These are phyloP conservation scores for Atta texana DNA, from an alignment of 1,140 invertebrate genomes.

Conservation along the genomic window DNA sequence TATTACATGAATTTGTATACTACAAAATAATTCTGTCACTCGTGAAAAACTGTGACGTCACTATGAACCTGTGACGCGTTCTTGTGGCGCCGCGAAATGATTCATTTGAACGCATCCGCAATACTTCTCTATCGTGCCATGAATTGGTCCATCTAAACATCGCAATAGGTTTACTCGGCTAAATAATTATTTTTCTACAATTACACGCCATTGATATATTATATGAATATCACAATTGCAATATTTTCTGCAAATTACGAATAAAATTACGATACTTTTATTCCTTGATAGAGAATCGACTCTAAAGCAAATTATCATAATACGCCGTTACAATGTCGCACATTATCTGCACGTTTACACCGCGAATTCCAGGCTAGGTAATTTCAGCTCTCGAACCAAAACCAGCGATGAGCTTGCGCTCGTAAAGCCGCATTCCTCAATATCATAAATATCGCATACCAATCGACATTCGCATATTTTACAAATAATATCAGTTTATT, in stretches of 20 bases:
- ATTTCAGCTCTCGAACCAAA: background rate
- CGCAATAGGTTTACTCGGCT: background rate
- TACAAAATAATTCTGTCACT: too few relatives aligned
- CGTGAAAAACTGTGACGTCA: too few relatives aligned
- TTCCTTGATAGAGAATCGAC: background rate
- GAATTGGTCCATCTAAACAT: too few relatives aligned
- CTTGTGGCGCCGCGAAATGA: too few relatives aligned
- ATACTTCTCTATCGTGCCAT: too few relatives aligned
- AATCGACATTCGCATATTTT: background rate
- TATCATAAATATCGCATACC: constrained; percentile 35
- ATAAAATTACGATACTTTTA: background rate
- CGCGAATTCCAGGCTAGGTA: constrained; percentile 13
- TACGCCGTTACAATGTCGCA: background rate
- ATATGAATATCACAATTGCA: background rate
- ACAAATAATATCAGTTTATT: constrained; percentile 15
- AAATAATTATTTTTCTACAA: background rate
- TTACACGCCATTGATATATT: background rate
- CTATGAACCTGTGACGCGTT: too few relatives aligned
- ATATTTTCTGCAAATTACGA: background rate
- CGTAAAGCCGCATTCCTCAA: constrained; percentile 33
- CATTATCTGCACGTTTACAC: constrained; percentile 22
- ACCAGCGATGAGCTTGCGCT: background rate
- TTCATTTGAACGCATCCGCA: too few relatives aligned
- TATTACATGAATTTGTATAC: too few relatives aligned
- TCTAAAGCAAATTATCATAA: constrained; percentile 31